These are phyloP conservation scores for Drosophila aff. DNA, from an alignment of 1,140 invertebrate species.

Conservation along the genomic window DNA sequence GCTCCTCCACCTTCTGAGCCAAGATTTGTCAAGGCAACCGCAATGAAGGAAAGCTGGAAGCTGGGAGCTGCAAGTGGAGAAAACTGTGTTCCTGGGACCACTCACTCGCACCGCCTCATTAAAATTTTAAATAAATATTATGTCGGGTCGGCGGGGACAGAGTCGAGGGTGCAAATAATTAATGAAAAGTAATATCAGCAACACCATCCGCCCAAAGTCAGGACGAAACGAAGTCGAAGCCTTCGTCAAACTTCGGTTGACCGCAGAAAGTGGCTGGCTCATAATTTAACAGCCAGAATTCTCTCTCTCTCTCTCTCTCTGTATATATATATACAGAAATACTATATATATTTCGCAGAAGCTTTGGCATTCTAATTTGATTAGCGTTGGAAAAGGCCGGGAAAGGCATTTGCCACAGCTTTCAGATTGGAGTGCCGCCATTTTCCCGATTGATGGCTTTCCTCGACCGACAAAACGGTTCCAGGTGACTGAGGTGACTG, in stretches of 20 bases:
- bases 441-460: constrained; percentile 50
- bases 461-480: constrained; percentile 22
- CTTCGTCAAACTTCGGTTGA: constrained; percentile 50
- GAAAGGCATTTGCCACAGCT: constrained; percentile 38
- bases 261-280: constrained; percentile 49
- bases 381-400: constrained; percentile 28
- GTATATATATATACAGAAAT: background rate
- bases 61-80: background rate
- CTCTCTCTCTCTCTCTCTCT: background rate
- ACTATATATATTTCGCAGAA: constrained; percentile 1
- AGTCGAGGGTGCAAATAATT: constrained; percentile 51
- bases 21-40: constrained; percentile 50
- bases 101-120: constrained; percentile 44
- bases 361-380: constrained; percentile 51
- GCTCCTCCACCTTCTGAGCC: constrained; percentile 1
- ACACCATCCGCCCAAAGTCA: constrained; percentile 33
- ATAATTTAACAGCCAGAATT: constrained; percentile 24
- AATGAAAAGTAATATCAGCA: constrained; percentile 54
- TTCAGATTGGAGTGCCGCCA: constrained; percentile 26
- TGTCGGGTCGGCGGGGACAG: constrained; percentile 14
- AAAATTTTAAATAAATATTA: constrained; percentile 58
- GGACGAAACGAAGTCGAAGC: constrained; percentile 11
- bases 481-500: constrained; percentile 12
- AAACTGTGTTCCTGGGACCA: constrained; percentile 25
- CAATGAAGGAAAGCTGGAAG: constrained; percentile 4